Evolutionary conservation across 2,888 invertebrate species (phyloP).

Genomic region (Poecilus cupreus): DNA sequence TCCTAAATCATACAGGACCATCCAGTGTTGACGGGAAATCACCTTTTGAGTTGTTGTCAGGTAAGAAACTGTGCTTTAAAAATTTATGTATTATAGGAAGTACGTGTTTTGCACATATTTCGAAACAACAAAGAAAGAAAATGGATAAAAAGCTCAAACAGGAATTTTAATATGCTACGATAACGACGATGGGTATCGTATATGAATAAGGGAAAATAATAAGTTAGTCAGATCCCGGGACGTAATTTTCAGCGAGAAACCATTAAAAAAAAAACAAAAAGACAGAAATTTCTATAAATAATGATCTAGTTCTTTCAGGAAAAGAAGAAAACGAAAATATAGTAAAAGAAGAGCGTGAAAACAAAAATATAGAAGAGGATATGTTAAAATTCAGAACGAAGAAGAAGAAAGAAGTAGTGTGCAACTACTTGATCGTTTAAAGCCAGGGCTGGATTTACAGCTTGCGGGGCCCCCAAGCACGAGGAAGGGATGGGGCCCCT

Average conservation of each 20-base stretch:
- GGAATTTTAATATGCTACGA: slow-evolving; percentile 64
- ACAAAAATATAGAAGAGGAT: too few relatives aligned
- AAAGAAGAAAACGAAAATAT: too few relatives aligned
- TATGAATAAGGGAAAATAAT: slow-evolving; percentile 60
- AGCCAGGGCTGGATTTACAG: too few relatives aligned
- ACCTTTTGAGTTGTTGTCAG: slow-evolving; percentile 64
- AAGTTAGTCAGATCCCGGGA: slow-evolving; percentile 12
- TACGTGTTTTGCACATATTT: slow-evolving; percentile 43
- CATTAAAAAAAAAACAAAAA: too few relatives aligned
- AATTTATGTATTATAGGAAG: slow-evolving; percentile 63
- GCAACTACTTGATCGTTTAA: too few relatives aligned
- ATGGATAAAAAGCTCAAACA: slow-evolving; percentile 51
- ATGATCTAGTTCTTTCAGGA: too few relatives aligned
- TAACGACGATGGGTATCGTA: slow-evolving; percentile 62
- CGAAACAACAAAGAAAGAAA: slow-evolving; percentile 44
- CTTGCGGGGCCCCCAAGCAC: too few relatives aligned
- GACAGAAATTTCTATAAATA: too few relatives aligned
- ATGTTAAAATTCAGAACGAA: too few relatives aligned
- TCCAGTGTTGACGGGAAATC: slow-evolving; percentile 61
- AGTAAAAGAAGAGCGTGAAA: too few relatives aligned
- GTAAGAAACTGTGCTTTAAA: slow-evolving; percentile 60
- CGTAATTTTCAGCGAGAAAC: slow-evolving; percentile 34
- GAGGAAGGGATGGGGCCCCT: too few relatives aligned
- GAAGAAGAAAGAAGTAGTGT: too few relatives aligned
- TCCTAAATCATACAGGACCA: slow-evolving; percentile 62